Conservation (phyloP, 2,797 vertebrate genomes). For the Propithecus deckenii region DNA sequence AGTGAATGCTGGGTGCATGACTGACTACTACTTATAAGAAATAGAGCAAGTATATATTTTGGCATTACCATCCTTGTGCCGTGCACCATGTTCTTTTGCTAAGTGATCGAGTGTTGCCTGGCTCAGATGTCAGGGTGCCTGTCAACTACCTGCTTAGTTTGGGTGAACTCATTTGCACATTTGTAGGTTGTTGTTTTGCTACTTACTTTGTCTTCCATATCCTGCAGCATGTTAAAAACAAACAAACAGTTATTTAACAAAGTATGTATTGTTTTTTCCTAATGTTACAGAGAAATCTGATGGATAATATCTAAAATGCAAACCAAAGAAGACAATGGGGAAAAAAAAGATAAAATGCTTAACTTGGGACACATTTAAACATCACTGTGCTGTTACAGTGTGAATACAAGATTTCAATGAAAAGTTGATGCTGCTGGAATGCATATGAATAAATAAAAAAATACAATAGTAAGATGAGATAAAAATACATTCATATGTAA, state of each 20-base stretch:
- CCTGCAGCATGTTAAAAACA: slow-evolving; percentile 87
- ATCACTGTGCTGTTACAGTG: neutral
- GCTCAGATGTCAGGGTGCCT: neutral
- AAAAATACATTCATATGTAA: slow-evolving; percentile 12
- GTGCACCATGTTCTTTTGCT: neutral
- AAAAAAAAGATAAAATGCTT: neutral
- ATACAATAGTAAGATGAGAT: neutral
- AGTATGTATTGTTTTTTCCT: neutral
- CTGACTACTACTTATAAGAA: neutral
- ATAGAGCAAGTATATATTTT: neutral
- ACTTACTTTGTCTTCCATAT: slow-evolving; percentile 91
- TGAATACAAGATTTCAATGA: slow-evolving; percentile 3
- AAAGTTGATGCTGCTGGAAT: neutral
- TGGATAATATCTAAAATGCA: slow-evolving; percentile 14
- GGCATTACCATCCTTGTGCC: neutral
- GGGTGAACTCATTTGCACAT: neutral
- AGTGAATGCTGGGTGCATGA: neutral
- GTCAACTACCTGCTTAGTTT: neutral
- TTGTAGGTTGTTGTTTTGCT: neutral
- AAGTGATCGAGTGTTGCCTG: neutral
- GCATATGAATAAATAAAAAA: neutral
- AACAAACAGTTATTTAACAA: slow-evolving; percentile 36
- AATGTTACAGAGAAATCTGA: neutral
- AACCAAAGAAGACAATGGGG: neutral
- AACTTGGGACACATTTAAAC: neutral